Evolutionary conservation across 2,113 vertebrate genomes (phyloP).

Genomic region (Lepisosteus oculatus): DNA sequence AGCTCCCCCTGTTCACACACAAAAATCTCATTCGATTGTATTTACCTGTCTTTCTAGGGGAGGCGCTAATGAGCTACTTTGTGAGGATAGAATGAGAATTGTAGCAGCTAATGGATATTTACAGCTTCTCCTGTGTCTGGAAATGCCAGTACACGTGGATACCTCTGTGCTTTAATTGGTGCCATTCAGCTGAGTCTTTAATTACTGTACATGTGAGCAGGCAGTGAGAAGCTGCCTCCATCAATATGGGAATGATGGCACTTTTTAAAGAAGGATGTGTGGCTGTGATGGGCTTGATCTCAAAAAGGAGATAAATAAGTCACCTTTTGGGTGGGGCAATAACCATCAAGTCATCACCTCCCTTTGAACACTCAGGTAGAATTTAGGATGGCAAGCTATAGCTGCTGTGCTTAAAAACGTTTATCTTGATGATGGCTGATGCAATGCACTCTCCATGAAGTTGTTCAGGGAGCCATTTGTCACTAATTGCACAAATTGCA

Average conservation of each 20-base stretch:
- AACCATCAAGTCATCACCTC: no score
- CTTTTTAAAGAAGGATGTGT: no score
- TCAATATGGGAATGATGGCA: constrained; percentile 29
- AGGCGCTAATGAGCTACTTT: constrained; percentile 89
- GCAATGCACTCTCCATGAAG: no score
- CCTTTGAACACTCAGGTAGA: no score
- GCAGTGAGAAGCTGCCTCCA: constrained; percentile 47
- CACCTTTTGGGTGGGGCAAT: no score
- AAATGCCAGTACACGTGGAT: constrained; percentile 51
- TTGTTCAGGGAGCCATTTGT: no score
- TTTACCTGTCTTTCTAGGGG: constrained; percentile 84
- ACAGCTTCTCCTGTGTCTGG: constrained; percentile 65
- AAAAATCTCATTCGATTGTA: constrained; percentile 78
- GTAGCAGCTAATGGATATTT: constrained; percentile 90
- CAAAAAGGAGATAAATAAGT: no score
- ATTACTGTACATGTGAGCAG: constrained; percentile 50
- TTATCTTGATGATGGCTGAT: no score
- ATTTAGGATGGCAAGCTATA: no score
- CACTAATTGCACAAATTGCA: no score
- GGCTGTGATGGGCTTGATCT: no score
- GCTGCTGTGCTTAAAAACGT: no score
- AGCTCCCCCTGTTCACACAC: constrained; percentile 7
- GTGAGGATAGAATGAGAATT: constrained; percentile 84
- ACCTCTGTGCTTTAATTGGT: constrained; percentile 73
- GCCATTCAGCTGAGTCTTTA: constrained; percentile 61